Evolutionary conservation across 2,113 vertebrate genomes (phyloP).

Genomic region (Thinocorus orbignyianus): DNA sequence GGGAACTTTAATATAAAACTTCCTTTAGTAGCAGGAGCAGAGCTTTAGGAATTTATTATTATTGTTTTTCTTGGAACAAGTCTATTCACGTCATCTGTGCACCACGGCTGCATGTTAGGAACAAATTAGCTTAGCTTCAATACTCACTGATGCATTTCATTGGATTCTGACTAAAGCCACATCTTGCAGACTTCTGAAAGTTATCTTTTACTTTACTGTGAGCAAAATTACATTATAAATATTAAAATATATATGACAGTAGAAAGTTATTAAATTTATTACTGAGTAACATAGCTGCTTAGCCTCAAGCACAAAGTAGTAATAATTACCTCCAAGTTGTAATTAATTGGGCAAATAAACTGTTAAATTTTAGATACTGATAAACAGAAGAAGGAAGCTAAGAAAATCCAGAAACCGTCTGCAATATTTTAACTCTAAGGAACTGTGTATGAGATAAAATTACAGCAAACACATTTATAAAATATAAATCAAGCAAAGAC

Average conservation of each 20-base stretch:
- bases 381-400: neutral
- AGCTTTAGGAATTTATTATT: neutral
- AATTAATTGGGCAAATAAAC: slow-evolving; percentile 6
- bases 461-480: neutral
- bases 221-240: slow-evolving; percentile 15
- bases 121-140: neutral
- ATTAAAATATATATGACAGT: neutral
- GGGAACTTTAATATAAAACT: neutral
- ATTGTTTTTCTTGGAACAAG: neutral
- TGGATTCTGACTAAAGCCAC: neutral
- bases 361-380: neutral
- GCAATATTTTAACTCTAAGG: neutral
- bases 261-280: neutral
- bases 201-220: neutral
- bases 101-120: neutral
- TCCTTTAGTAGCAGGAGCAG: neutral
- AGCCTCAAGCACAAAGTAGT: neutral
- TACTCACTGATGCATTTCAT: neutral
- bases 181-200: neutral
- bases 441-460: neutral
- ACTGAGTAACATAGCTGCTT: neutral
- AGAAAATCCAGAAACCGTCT: neutral
- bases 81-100: neutral
- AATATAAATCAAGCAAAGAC: neutral
- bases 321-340: neutral